Base-by-base conservation (phyloP, 2,797 vertebrate species). In the Microctenopoma stevenorrisi region DNA sequence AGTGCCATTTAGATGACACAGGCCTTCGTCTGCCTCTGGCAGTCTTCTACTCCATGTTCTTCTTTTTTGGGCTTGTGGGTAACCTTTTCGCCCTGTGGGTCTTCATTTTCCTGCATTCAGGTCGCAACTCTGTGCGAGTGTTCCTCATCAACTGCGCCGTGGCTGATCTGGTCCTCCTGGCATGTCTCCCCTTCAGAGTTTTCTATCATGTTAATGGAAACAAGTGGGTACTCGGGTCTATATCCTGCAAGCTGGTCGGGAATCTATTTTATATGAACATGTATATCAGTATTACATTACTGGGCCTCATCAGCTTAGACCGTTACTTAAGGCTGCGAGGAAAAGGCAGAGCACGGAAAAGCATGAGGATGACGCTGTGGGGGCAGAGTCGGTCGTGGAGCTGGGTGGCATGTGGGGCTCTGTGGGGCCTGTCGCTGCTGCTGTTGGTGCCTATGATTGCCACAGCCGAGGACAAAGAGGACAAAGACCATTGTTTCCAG, bases 101-200 rank as follows among this genome's bases (percentile, higher is more conserved):
- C 48, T 99, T 98, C 89, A 76, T 97, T 12, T 88, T 88, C 53
- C 81, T 97, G 18, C 93, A 95, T 16, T 86, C 88, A 1, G 96
- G 95, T 61, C 95, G 89, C 83, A 99, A 98, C 88, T 98, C 97
- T 0, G 95, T 99, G 72, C 94, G 95, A 33, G 89, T 98, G 67
- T 96, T 98, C 76, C 93, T 99, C 67, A 94, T 98, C 69, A 98
- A 98, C 2, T 94, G 97, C 4, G 96, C 95, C 0, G 73, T 96
- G 66, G 96, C 97, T 8, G 98, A 98, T 63, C 93, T 98, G 76
- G 87, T 98, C 40, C 92, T 98, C 35, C 93, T 98, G 64, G 92
- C 94, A 14, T 98, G 96, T 26, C 94, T 98, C 56, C 97, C 97
- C 42, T 98, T 99, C 88, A 92, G 97, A 68, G 91, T 98, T 72